These are phyloP conservation scores for Coregonus clupeaformis DNA, from an alignment of 2,113 vertebrate species.

Conservation along the genomic window DNA sequence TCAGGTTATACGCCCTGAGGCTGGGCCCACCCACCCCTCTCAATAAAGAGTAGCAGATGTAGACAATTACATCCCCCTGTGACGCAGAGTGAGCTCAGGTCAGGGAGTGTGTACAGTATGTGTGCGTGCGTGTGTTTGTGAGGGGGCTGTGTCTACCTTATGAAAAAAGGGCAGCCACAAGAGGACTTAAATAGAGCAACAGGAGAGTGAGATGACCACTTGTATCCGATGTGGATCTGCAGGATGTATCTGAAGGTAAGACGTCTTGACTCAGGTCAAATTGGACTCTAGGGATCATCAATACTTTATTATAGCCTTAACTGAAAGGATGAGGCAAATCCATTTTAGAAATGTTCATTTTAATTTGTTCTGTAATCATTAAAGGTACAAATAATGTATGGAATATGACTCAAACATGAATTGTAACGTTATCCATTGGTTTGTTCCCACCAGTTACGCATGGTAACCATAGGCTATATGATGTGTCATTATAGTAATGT, in stretches of 20 bases:
- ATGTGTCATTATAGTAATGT: no score
- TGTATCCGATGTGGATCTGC: slow-evolving; percentile 5
- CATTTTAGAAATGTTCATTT: no score
- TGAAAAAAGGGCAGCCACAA: slow-evolving; percentile 20
- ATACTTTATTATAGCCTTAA: no score
- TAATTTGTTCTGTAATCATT: no score
- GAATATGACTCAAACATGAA: no score
- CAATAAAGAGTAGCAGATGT: slow-evolving; percentile 65
- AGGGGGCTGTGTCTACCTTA: slow-evolving; percentile 3
- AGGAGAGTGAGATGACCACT: not conserved
- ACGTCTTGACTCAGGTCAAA: not conserved
- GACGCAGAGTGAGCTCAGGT: slow-evolving; percentile 13
- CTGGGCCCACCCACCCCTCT: slow-evolving; percentile 30
- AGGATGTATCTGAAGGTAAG: slow-evolving; percentile 9
- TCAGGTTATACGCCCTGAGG: slow-evolving; percentile 65
- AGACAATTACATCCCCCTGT: slow-evolving; percentile 51
- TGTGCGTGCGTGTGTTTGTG: slow-evolving; percentile 12
- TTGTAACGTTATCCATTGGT: no score
- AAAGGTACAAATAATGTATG: no score
- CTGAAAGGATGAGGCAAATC: no score
- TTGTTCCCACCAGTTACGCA: no score
- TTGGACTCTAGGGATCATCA: not conserved
- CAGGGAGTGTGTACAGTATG: slow-evolving; percentile 22
- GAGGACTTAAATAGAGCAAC: slow-evolving; percentile 24
- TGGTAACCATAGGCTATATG: no score